Percentiles rank a stretch among this genome's conserved stretches.
These are phyloP conservation scores for Botia kubotai DNA, from an alignment of 2,797 vertebrate species.

Conservation along the genomic window DNA sequence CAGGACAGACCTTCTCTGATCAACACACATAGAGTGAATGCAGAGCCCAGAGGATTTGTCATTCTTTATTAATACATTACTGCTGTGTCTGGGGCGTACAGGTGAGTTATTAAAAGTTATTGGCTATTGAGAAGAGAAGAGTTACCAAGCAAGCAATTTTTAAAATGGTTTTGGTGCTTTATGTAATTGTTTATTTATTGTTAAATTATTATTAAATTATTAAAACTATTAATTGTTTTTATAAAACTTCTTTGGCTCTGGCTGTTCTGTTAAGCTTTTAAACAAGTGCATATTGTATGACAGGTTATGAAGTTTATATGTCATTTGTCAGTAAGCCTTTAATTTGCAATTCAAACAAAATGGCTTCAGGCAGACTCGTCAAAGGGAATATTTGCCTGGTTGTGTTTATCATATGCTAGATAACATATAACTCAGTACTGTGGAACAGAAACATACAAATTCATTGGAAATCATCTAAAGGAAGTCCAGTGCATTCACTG, in stretches of 20 bases:
- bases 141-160: too few species aligned
- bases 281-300: not conserved
- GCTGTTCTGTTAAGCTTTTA: not conserved
- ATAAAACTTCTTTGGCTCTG: too few species aligned
- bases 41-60: conserved; percentile 43
- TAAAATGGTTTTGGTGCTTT: too few species aligned
- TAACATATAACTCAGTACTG: not conserved
- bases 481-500: not conserved
- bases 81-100: not conserved
- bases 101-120: conserved; percentile 12
- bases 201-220: too few species aligned
- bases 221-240: too few species aligned
- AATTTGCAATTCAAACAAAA: not conserved
- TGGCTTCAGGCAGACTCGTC: not conserved
- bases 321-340: not conserved
- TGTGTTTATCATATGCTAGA: not conserved
- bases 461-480: not conserved
- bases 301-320: not conserved
- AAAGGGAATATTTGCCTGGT: not conserved
- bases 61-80: conserved; percentile 24
- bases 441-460: not conserved
- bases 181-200: too few species aligned
- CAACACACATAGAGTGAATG: conserved; percentile 36
- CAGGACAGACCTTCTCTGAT: conserved; percentile 55
- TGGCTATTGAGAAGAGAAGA: not conserved